Evolutionary conservation across 2,888 invertebrate species (phyloP).

Genomic region (Tryphoninae sp.): DNA sequence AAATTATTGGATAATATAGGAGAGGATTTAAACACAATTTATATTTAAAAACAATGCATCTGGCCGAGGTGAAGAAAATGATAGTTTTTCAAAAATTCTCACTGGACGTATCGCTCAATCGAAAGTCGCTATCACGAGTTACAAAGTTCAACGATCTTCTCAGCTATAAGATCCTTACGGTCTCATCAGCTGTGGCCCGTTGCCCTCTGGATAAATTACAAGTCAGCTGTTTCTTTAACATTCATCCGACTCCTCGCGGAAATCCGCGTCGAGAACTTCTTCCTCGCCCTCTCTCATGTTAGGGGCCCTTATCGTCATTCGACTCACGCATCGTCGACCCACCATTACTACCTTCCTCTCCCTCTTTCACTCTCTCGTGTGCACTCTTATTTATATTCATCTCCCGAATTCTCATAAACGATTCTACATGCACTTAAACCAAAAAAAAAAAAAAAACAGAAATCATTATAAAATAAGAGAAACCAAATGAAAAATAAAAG

Average conservation of each 20-base stretch:
- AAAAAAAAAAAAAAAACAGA: neutral
- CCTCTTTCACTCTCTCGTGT: constrained; percentile 41
- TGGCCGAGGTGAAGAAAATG: neutral
- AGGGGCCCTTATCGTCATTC: constrained; percentile 60
- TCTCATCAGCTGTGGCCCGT: constrained; percentile 42
- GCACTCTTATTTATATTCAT: constrained; percentile 56
- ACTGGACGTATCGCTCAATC: neutral
- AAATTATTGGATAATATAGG: no score
- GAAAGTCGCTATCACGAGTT: neutral
- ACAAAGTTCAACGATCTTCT: constrained; percentile 51
- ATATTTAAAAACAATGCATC: no score
- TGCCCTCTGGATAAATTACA: constrained; percentile 62
- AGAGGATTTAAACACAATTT: no score
- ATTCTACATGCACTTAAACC: constrained; percentile 35
- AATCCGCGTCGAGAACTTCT: constrained; percentile 70
- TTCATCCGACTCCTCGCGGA: constrained; percentile 72
- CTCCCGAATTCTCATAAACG: constrained; percentile 38
- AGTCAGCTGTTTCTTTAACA: constrained; percentile 73
- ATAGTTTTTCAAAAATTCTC: neutral
- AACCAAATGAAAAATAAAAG: constrained; percentile 32
- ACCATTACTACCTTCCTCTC: constrained; percentile 45
- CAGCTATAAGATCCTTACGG: neutral
- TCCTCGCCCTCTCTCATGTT: constrained; percentile 63
- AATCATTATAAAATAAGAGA: constrained; percentile 15
- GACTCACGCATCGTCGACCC: constrained; percentile 41